Conservation (phyloP, 2,888 invertebrate species). For the Cephus sareptanus region DNA sequence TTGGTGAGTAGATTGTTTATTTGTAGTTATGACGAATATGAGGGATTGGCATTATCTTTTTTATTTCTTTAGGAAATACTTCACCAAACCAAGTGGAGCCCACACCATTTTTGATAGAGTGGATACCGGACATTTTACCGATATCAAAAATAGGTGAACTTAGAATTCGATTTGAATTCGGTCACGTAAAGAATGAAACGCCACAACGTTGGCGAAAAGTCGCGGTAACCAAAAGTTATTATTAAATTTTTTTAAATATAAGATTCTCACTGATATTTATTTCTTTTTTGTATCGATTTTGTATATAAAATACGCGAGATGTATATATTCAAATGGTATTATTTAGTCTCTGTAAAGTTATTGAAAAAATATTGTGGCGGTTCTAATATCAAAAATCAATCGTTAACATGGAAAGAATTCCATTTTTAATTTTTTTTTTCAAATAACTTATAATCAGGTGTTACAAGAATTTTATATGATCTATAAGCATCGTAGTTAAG, state of each 20-base stretch:
- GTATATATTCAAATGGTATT: not conserved
- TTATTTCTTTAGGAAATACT: slow-evolving; percentile 65
- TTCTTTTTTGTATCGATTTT: not conserved
- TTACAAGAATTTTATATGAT: not conserved
- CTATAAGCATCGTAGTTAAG: not conserved
- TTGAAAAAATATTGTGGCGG: not conserved
- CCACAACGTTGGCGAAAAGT: slow-evolving; percentile 50
- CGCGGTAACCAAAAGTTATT: slow-evolving; percentile 48
- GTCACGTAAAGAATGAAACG: slow-evolving; percentile 72
- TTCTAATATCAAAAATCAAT: not conserved
- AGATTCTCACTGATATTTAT: slow-evolving; percentile 1
- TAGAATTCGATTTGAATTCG: slow-evolving; percentile 77
- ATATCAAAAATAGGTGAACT: slow-evolving; percentile 79
- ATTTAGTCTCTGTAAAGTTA: not conserved
- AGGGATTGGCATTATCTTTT: slow-evolving; percentile 25
- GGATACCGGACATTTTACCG: slow-evolving; percentile 80
- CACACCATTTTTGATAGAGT: slow-evolving; percentile 78
- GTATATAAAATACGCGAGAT: not conserved
- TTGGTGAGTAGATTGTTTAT: slow-evolving; percentile 67
- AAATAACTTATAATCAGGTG: not conserved
- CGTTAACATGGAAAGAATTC: not conserved
- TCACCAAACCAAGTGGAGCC: slow-evolving; percentile 70
- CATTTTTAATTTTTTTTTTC: not conserved
- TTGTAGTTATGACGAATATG: slow-evolving; percentile 42
- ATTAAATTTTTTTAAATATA: slow-evolving; percentile 23